Evolutionary conservation across 2,797 vertebrate genomes (phyloP).

Genomic region (Platyrinchus mystaceus): DNA sequence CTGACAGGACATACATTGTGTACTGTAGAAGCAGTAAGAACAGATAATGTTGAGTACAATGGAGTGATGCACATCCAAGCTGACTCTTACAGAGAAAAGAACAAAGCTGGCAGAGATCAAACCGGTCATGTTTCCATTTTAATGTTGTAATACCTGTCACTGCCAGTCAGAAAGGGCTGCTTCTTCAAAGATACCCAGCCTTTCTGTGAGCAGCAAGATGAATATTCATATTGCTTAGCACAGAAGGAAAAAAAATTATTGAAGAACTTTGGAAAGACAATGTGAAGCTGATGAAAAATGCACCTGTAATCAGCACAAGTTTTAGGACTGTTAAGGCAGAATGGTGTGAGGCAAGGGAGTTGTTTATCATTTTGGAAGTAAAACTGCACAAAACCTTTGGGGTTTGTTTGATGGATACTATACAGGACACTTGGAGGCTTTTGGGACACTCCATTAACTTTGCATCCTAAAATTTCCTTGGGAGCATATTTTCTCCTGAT

Average conservation of each 20-base stretch:
- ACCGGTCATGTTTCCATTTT: slow-evolving; percentile 31
- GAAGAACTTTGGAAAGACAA: slow-evolving; percentile 57
- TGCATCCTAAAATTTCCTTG: slow-evolving; percentile 65
- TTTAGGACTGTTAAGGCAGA: slow-evolving; percentile 13
- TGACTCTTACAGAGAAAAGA: slow-evolving; percentile 17
- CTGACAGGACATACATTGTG: not conserved
- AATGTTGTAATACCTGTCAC: slow-evolving; percentile 47
- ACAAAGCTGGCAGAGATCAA: slow-evolving; percentile 61
- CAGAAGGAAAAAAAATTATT: not conserved
- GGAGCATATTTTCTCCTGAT: slow-evolving; percentile 47
- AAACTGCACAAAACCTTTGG: slow-evolving; percentile 52
- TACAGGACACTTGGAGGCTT: slow-evolving; percentile 54
- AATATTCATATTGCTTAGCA: slow-evolving; percentile 53
- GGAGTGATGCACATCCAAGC: not conserved
- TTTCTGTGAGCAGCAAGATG: not conserved
- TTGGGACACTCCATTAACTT: slow-evolving; percentile 63
- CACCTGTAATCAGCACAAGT: not conserved
- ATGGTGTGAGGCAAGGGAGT: slow-evolving; percentile 4
- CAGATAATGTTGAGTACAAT: not conserved
- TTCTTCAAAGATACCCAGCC: slow-evolving; percentile 40
- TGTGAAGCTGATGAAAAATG: slow-evolving; percentile 50
- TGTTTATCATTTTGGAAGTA: slow-evolving; percentile 47
- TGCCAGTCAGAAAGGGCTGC: slow-evolving; percentile 23
- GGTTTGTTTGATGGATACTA: slow-evolving; percentile 60
- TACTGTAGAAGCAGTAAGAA: not conserved